These are phyloP conservation scores for Macrobrachium rosenbergii DNA, from an alignment of 1,140 invertebrate species.

Conservation along the genomic window DNA sequence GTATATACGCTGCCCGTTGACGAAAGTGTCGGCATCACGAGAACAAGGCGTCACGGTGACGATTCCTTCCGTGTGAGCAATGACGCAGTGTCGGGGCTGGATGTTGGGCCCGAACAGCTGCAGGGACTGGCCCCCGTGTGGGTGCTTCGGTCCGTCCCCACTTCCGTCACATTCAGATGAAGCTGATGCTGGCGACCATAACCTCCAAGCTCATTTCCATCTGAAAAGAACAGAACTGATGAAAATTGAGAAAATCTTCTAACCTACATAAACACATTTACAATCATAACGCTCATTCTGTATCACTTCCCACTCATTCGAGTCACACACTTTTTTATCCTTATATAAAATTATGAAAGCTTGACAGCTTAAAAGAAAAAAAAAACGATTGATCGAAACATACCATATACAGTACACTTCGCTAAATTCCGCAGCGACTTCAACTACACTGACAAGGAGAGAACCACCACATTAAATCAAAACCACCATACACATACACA, in stretches of 20 bases:
- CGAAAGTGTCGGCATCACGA: conserved; percentile 91
- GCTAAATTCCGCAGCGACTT: too few relatives aligned
- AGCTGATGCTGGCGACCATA: conserved; percentile 74
- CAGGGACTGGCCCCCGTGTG: conserved; percentile 71
- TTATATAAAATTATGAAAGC: too few relatives aligned
- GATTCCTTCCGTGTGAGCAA: conserved; percentile 90
- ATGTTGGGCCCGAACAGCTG: conserved; percentile 82
- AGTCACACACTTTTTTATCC: too few relatives aligned
- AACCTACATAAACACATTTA: too few relatives aligned
- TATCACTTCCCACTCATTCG: too few relatives aligned
- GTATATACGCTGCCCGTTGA: conserved; percentile 91
- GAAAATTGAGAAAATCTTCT: not conserved
- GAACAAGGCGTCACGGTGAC: conserved; percentile 94
- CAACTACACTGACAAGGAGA: too few relatives aligned
- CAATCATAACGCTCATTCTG: too few relatives aligned
- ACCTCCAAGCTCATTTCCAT: conserved; percentile 70
- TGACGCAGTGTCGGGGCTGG: conserved; percentile 92
- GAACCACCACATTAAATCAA: too few relatives aligned
- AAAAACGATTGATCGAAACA: too few relatives aligned
- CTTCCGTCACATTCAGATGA: conserved; percentile 81
- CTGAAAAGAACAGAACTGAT: conserved; percentile 71
- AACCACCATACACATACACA: too few relatives aligned
- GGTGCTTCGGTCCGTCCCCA: conserved; percentile 77
- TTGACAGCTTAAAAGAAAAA: too few relatives aligned
- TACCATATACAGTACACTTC: too few relatives aligned